Base-by-base conservation (phyloP, 2,888 invertebrate genomes). In the Elegia similella region DNA sequence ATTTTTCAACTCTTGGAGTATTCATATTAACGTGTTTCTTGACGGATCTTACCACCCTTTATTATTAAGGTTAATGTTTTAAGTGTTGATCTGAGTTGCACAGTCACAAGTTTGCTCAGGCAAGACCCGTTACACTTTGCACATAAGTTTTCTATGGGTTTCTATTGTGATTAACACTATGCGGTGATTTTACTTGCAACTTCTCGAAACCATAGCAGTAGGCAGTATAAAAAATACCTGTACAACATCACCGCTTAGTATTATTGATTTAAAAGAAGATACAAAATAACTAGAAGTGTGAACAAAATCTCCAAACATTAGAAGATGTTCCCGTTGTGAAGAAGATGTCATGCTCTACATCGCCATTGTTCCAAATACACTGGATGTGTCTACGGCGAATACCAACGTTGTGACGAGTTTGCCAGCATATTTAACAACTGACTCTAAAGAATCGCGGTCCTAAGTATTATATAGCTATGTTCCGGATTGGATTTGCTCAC, bases 1-100 rank as follows among this genome's bases (percentile, higher is more conserved):
- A 62, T 87, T 88, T 88, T 81, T 71, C 78, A 83, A 82, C 75
- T 84, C 71, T 76, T 84, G 84, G 81, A 86, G 87, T 88, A 84
- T 89, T 88, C 80, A 84, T 89, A 83, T 85, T 86, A 75, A 80
- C 73, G 77, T 78, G 73, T 77, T 78, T 75, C 67, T 54, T 68
- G 68, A 66, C 69, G 70, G 78, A 78, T 70, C 67, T 67, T 67
- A 70, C 73, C 79, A 80, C 86, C 89, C 88, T 80, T 75, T 79
- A 82, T 66, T 67, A 64, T 64, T 76, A 72, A 73, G 73, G 16
- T 15, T 47, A 5, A 8, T 23, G 15, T 54, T 42, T 42, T 52
- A 32, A 30, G 13, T 48, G 30, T 48, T 29, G 10, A 8, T 44
- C 8, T 46, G 1, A 17, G 12, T 50, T 17, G 34, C 50, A 50